These are phyloP conservation scores for Calliopsis andreniformis DNA, from an alignment of 1,140 invertebrate genomes.

Conservation along the genomic window DNA sequence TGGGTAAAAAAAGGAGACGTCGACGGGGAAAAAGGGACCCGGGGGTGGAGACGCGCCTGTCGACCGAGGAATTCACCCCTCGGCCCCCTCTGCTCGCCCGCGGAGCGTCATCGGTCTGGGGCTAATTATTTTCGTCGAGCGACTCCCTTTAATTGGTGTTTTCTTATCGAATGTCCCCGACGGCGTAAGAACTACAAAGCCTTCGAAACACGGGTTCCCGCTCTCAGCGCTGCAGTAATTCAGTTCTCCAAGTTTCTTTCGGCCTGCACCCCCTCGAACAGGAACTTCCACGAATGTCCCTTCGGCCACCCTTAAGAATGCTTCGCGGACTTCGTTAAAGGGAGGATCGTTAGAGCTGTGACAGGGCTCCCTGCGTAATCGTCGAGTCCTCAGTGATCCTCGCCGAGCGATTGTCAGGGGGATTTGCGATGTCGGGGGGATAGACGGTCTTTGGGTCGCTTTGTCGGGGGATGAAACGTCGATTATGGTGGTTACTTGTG, in stretches of 20 bases:
- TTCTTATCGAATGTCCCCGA: slow-evolving; percentile 30
- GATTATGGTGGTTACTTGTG: no score
- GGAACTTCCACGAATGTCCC: background rate
- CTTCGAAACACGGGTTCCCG: slow-evolving; percentile 46
- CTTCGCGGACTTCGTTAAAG: slow-evolving; percentile 18
- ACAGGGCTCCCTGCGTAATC: background rate
- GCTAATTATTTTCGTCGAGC: slow-evolving; percentile 59
- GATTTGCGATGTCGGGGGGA: background rate
- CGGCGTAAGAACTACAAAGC: slow-evolving; percentile 37
- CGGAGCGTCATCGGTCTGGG: slow-evolving; percentile 3
- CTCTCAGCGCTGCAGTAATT: slow-evolving; percentile 28
- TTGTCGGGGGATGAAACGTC: no score
- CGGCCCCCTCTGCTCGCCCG: background rate
- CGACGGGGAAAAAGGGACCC: slow-evolving; percentile 4
- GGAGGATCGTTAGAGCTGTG: background rate
- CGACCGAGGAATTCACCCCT: background rate
- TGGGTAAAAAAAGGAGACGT: background rate
- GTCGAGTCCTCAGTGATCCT: background rate
- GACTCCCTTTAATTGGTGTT: slow-evolving; percentile 54
- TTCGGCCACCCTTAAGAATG: background rate
- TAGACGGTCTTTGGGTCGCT: background rate
- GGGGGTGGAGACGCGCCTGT: background rate
- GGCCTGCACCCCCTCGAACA: no score
- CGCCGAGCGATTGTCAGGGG: background rate
- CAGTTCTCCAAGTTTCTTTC: slow-evolving; percentile 23